Percentiles rank a stretch among this genome's conserved stretches.
Evolutionary conservation across 2,888 invertebrate species (phyloP).

Genomic region (Myathropa florea): DNA sequence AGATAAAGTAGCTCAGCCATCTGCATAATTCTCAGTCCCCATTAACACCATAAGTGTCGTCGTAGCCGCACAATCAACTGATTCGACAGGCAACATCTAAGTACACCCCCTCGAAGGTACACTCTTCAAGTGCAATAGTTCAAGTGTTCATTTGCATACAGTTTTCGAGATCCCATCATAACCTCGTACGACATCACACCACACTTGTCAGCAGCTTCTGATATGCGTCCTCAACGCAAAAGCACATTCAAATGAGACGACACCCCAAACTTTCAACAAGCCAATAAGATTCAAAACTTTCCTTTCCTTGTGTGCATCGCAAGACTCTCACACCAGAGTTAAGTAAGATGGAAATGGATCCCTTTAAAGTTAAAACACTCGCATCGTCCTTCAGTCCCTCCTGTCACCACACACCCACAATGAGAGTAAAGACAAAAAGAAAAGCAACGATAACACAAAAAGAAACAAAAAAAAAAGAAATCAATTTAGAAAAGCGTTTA

Average conservation of each 20-base stretch:
- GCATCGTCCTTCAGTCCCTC: not conserved
- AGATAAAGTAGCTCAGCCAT: not conserved
- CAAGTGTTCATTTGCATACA: not conserved
- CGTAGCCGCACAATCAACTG: not conserved
- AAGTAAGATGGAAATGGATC: not conserved
- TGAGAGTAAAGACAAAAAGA: not conserved
- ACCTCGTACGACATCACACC: not conserved
- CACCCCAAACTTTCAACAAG: not conserved
- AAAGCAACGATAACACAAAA: not conserved
- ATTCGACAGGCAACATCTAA: not conserved
- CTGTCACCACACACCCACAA: not conserved
- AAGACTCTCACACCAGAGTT: not conserved
- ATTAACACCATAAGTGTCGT: not conserved
- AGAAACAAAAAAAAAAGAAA: not conserved
- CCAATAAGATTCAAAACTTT: not conserved
- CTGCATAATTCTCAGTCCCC: not conserved
- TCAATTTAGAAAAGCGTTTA: conserved; percentile 40
- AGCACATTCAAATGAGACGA: not conserved
- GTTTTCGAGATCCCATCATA: not conserved
- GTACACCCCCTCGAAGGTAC: not conserved
- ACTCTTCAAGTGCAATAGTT: not conserved
- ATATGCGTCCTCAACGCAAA: not conserved
- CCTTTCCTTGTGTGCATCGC: not conserved
- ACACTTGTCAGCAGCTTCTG: not conserved
- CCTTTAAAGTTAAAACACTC: not conserved